Evolutionary conservation across 2,797 vertebrate species (phyloP).

Genomic region (Microctenopoma stevenorrisi): DNA sequence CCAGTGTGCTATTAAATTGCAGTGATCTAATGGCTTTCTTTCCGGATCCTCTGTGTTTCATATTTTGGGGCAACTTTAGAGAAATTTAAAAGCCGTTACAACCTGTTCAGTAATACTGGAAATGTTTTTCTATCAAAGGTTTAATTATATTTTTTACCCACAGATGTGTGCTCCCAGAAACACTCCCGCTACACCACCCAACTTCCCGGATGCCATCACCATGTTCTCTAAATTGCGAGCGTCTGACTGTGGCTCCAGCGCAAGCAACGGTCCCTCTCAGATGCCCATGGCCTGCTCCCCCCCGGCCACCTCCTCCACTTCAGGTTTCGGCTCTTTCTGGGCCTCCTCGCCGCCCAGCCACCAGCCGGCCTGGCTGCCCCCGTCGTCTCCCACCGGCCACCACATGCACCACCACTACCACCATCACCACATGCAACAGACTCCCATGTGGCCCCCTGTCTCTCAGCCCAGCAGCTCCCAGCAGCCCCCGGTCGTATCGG

Average conservation of each 20-base stretch:
- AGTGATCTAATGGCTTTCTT: too few species aligned
- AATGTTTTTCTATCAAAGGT: too few species aligned
- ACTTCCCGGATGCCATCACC: conserved; percentile 94
- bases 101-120: too few species aligned
- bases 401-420: conserved; percentile 84
- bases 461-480: conserved; percentile 79
- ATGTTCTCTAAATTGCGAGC: conserved; percentile 96
- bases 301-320: conserved; percentile 83
- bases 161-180: conserved; percentile 97
- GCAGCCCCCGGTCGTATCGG: conserved; percentile 85
- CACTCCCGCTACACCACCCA: conserved; percentile 94
- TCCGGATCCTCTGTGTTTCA: too few species aligned
- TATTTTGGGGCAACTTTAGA: too few species aligned
- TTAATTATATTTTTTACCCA: background rate
- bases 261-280: conserved; percentile 69
- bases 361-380: conserved; percentile 87
- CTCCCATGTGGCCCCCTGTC: conserved; percentile 88
- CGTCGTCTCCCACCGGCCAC: conserved; percentile 86
- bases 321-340: conserved; percentile 90
- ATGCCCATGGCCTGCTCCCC: conserved; percentile 88
- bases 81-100: too few species aligned
- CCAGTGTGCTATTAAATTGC: too few species aligned
- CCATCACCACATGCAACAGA: conserved; percentile 85
- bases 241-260: conserved; percentile 83
- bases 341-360: conserved; percentile 90